Percentiles rank a stretch among this genome's conserved stretches.
Evolutionary conservation across 2,797 vertebrate genomes (phyloP).

Genomic region (Parauchenoglanis punctatus): DNA sequence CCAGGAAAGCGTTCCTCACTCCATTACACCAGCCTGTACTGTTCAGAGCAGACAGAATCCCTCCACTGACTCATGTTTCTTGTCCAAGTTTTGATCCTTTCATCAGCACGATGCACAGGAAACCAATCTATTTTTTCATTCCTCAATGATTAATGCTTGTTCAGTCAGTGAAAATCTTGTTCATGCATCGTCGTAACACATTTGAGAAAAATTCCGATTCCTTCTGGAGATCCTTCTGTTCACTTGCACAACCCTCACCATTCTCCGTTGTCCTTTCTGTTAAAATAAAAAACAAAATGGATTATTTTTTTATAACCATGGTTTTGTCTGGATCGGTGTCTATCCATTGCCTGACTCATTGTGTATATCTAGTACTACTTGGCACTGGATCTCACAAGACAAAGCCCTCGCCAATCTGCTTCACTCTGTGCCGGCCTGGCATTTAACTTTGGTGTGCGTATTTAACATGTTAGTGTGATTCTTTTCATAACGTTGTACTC

Average conservation of each 20-base stretch:
- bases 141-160: background rate
- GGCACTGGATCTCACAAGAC: background rate
- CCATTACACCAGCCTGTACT: conserved; percentile 26
- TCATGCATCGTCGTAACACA: too few species aligned
- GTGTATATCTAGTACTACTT: background rate
- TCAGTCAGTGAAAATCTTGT: background rate
- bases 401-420: background rate
- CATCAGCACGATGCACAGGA: background rate
- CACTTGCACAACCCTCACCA: background rate
- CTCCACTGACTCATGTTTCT: background rate
- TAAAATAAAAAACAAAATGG: background rate
- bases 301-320: too few species aligned
- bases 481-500: background rate
- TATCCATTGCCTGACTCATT: background rate
- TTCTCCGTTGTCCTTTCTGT: background rate
- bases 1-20: conserved; percentile 21
- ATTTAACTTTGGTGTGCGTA: background rate
- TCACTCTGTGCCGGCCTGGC: background rate
- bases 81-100: conserved; percentile 3
- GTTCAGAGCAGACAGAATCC: background rate
- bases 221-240: background rate
- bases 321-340: background rate
- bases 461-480: background rate
- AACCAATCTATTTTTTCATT: background rate
- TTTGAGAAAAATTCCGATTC: background rate